Evolutionary conservation across 2,797 vertebrate species (phyloP).

Genomic region (Poeciliopsis gracilis): DNA sequence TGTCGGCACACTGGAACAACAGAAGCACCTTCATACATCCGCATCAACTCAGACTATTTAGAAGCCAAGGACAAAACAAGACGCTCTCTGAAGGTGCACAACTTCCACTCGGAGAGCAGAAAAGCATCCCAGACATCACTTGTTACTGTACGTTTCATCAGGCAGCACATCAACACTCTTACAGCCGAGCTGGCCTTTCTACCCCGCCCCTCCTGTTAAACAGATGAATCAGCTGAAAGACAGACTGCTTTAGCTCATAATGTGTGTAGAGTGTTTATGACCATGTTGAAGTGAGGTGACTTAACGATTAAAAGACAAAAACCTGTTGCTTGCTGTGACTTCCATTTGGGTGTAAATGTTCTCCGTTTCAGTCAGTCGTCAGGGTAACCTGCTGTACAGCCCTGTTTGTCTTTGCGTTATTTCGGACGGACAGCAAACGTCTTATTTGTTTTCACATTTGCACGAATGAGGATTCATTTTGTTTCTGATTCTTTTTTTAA

Average conservation of each 20-base stretch:
- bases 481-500: constrained; percentile 66
- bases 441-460: constrained; percentile 81
- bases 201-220: constrained; percentile 66
- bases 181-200: constrained; percentile 86
- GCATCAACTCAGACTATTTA: constrained; percentile 55
- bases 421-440: constrained; percentile 79
- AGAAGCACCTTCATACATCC: constrained; percentile 73
- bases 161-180: constrained; percentile 63
- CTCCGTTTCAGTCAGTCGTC: constrained; percentile 88
- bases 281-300: constrained; percentile 78
- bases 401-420: constrained; percentile 90
- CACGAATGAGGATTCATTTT: constrained; percentile 89
- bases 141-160: constrained; percentile 61
- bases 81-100: constrained; percentile 59
- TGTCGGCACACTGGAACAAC: constrained; percentile 45
- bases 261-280: constrained; percentile 86
- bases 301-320: constrained; percentile 48
- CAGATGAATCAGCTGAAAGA: constrained; percentile 87
- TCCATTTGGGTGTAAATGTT: constrained; percentile 90
- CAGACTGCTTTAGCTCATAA: constrained; percentile 83
- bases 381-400: constrained; percentile 78
- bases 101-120: constrained; percentile 52
- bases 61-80: constrained; percentile 61
- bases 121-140: constrained; percentile 44
- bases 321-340: constrained; percentile 93